phyloP scores from a whole-genome alignment of 2,113 vertebrate genomes.

The Ardeotis arabs region DNA sequence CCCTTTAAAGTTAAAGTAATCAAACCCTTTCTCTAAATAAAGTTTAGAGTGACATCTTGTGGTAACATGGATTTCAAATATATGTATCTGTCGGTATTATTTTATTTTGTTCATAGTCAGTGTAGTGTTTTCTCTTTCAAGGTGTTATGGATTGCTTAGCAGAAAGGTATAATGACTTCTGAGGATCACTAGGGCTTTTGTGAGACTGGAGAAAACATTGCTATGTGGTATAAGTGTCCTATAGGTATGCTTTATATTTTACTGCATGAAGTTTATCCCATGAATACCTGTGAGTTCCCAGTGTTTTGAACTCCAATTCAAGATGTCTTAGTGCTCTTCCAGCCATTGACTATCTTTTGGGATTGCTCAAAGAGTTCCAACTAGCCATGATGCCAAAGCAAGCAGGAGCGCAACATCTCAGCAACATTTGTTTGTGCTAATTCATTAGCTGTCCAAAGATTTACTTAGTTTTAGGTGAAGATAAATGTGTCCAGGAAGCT shows the following conservation, averaged over 20 bases:
- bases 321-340: neutral
- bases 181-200: neutral
- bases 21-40: neutral
- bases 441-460: neutral
- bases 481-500: neutral
- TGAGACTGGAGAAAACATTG: neutral
- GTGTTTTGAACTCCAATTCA: neutral
- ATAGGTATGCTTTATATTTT: neutral
- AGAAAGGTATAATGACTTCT: neutral
- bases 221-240: neutral
- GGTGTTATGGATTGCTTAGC: neutral
- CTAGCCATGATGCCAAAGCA: neutral
- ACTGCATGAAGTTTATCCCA: neutral
- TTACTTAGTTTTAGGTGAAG: neutral
- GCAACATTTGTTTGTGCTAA: neutral
- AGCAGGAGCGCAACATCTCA: neutral
- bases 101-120: neutral
- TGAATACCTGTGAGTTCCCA: neutral
- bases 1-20: neutral
- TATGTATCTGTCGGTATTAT: neutral
- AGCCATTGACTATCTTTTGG: neutral
- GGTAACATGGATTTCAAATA: slow-evolving; percentile 48
- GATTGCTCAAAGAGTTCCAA: neutral
- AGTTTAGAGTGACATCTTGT: slow-evolving; percentile 81
- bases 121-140: neutral